phyloP scores from a whole-genome alignment of 2,797 vertebrate genomes.

The Smutsia temminckii region DNA sequence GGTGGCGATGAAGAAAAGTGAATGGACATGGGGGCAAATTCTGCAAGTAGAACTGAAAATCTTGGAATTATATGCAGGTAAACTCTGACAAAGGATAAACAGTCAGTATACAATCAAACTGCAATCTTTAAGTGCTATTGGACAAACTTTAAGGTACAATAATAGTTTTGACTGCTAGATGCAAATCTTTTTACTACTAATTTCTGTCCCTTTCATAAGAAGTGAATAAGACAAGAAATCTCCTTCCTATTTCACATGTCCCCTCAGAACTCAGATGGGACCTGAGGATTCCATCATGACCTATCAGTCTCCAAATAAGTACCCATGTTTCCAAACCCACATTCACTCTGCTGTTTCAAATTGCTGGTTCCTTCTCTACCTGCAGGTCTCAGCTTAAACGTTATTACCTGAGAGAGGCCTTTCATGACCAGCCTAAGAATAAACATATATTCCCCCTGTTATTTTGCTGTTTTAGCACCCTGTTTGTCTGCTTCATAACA shows the following conservation, averaged over 20 bases:
- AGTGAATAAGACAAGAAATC: not conserved
- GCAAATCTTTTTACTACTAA: not conserved
- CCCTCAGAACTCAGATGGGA: not conserved
- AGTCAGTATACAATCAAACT: slow-evolving; percentile 43
- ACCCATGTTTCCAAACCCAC: not conserved
- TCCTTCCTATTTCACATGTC: not conserved
- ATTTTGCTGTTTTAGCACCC: not conserved
- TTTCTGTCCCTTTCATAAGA: not conserved
- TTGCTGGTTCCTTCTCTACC: not conserved
- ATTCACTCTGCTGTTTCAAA: not conserved
- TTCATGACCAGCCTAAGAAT: not conserved
- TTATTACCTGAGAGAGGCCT: not conserved
- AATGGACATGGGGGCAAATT: not conserved
- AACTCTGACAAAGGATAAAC: not conserved
- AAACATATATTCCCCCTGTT: not conserved
- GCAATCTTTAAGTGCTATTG: slow-evolving; percentile 61
- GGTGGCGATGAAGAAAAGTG: not conserved
- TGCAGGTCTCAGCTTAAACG: not conserved
- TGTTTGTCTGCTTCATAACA: not conserved
- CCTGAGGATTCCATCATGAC: not conserved
- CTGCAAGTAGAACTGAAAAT: not conserved
- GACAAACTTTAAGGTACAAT: not conserved
- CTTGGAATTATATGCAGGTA: not conserved
- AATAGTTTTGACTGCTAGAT: not conserved
- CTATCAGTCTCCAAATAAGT: not conserved